These are phyloP conservation scores for Rhyacophila brunnea DNA, from an alignment of 1,140 invertebrate species.

Conservation along the genomic window DNA sequence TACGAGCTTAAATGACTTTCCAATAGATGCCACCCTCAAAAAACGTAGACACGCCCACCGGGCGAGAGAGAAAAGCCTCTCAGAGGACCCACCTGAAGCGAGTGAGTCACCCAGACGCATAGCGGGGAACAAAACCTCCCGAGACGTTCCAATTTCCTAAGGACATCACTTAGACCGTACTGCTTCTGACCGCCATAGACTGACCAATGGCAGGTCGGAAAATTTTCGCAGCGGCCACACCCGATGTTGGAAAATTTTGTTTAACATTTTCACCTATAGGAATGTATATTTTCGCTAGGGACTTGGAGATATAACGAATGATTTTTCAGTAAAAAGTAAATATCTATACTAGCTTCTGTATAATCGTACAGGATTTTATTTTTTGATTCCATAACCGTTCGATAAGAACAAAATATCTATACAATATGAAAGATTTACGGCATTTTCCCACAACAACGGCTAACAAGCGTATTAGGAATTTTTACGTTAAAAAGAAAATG, in stretches of 20 bases:
- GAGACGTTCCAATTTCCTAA: slow-evolving; percentile 26
- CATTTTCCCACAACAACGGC: too few species aligned
- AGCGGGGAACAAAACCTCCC: slow-evolving; percentile 16
- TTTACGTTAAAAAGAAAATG: too few species aligned
- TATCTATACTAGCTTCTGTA: too few species aligned
- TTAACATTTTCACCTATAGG: slow-evolving; percentile 29
- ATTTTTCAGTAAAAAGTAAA: slow-evolving; percentile 1
- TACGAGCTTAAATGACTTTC: slow-evolving; percentile 4
- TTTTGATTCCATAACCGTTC: too few species aligned
- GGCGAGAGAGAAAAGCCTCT: slow-evolving; percentile 27
- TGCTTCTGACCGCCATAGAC: slow-evolving; percentile 1
- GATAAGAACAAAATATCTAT: too few species aligned
- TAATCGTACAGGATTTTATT: too few species aligned
- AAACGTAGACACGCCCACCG: slow-evolving; percentile 23
- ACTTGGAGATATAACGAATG: slow-evolving; percentile 17
- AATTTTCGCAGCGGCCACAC: slow-evolving; percentile 35
- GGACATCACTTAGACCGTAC: slow-evolving; percentile 20
- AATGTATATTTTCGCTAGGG: slow-evolving; percentile 29
- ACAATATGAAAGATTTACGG: too few species aligned
- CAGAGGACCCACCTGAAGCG: slow-evolving; percentile 33
- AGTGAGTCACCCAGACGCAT: slow-evolving; percentile 10
- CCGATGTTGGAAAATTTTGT: slow-evolving; percentile 24
- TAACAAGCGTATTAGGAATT: too few species aligned
- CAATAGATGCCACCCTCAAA: slow-evolving; percentile 17
- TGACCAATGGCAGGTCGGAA: slow-evolving; percentile 25